Base-by-base conservation (phyloP, 1,140 invertebrate species). In the Diuraphis noxia region DNA sequence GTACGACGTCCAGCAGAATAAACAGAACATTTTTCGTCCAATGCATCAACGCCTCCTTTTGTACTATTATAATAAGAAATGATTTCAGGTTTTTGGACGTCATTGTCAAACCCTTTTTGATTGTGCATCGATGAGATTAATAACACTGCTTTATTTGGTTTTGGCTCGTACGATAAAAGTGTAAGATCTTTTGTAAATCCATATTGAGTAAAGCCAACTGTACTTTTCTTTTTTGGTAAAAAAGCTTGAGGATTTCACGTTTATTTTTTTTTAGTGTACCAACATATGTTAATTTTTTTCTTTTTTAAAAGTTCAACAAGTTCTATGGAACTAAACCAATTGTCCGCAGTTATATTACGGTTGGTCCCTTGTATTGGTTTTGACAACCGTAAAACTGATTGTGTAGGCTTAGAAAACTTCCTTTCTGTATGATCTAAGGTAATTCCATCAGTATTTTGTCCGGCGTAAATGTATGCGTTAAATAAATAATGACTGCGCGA, bases 331-430 rank as follows among this genome's bases (percentile, higher is more conserved):
- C 92, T 93, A 92, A 94, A 94, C 93, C 93, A 94, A 92, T 94
- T 94, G 91, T 94, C 94, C 92, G 92, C 92, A 36, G 93, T 93
- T 25, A 94, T 86, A 92, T 93, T 93, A 81, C 93, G 72, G 46
- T 93, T 93, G 36, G 92, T 92, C 34, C 92, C 79, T 88, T 93
- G 49, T 90, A 93, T 93, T 38, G 93, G 92, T 89, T 93, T 91
- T 40, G 81, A 84, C 52, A 93, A 92, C 93, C 87, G 36, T 40
- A 63, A 52, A 72, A 88, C 87, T 56, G 38, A 25, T 36, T 88
- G 41, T 63, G 49, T 72, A 72, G 87, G 87, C 63, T 88, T 88
- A 30, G 49, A 23, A 13, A 30, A 88, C 87, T 72, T 88, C 43
- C 46, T 87, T 52, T 87, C 85, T n/a, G 72, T 94, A 94, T 46